Evolutionary conservation across 2,888 invertebrate species (phyloP), one percentile per base, ranked within the genome.

Genomic region (Netelia inedita): DNA sequence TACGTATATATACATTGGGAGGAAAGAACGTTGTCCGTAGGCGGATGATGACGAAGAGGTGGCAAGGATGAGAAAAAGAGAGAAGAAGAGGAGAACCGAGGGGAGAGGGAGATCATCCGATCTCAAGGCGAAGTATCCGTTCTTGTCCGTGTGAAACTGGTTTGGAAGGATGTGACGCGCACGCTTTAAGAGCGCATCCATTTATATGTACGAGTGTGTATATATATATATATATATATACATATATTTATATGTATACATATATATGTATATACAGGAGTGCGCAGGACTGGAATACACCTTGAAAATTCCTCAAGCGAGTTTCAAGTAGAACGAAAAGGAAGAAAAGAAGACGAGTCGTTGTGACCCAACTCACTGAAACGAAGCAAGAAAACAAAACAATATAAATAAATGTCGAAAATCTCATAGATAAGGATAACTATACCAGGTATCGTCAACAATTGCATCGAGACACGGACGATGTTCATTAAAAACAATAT

Each of bases 121-220:
- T 89, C 88, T 87, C 63, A 85, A 81, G 87, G 89, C 28, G 89
- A 88, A 65, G 89, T 90, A 91, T 90, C 89, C 89, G 79, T 72
- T 75, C 89, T 88, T 88, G 90, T 92, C 90, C 90, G 89, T 91
- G 91, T 91, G 90, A 92, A 92, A 92, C 92, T 91, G 92, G 92
- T 92, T 92, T 92, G 88, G 89, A 90, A 92, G 92, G 92, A 92
- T 92, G 92, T 92, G 91, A 91, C 91, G 89, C 88, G 89, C 88
- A 87, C 88, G 88, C 80, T 83, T 87, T 71, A 21, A 46, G 87
- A 83, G 87, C 87, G 85, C 81, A 43, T 72, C 28, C 59, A 74
- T 28, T 28, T 28, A 28, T 28, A 28, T 28, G 3, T 1, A 21
- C 68, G 66, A n/a, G 59, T 65, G 68, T 21, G 68, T 19, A 59